phyloP scores from a whole-genome alignment of 53 echinoderm and acorn worm genomes.

The Holothuria leucospilota region DNA sequence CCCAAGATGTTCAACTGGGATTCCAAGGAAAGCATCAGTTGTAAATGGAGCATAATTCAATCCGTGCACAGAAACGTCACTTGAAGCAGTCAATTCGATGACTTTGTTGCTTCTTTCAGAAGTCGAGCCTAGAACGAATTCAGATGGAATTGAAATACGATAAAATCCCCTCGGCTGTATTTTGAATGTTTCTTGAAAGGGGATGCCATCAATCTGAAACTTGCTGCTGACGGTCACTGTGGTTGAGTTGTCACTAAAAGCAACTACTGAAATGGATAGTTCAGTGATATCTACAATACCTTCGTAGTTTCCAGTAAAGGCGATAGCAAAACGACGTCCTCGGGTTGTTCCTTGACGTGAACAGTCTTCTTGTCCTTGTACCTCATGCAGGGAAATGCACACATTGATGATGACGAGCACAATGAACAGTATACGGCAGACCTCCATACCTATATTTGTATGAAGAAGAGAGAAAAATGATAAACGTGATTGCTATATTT shows the following conservation, averaged over 20 bases:
- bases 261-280: slow-evolving; percentile 16
- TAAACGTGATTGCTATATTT: too few species aligned
- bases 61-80: slow-evolving; percentile 64
- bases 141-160: slow-evolving; percentile 6
- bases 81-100: slow-evolving; percentile 54
- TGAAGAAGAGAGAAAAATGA: too few species aligned
- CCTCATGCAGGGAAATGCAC: too few species aligned
- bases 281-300: neutral
- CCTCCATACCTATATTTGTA: too few species aligned
- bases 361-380: too few species aligned
- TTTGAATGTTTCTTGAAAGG: neutral
- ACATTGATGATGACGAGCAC: too few species aligned
- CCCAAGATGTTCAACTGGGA: slow-evolving; percentile 61
- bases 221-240: slow-evolving; percentile 28
- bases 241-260: slow-evolving; percentile 19
- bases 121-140: neutral
- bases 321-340: slow-evolving; percentile 7
- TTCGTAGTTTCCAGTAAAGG: slow-evolving; percentile 15
- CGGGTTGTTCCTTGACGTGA: neutral
- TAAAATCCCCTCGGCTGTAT: neutral
- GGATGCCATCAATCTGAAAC: neutral
- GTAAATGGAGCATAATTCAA: slow-evolving; percentile 54
- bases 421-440: too few species aligned
- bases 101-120: slow-evolving; percentile 53
- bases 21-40: slow-evolving; percentile 70